Percentiles rank a stretch among this genome's conserved stretches.
Evolutionary conservation across 2,113 vertebrate species (phyloP).

Genomic region (Mixornis gularis): DNA sequence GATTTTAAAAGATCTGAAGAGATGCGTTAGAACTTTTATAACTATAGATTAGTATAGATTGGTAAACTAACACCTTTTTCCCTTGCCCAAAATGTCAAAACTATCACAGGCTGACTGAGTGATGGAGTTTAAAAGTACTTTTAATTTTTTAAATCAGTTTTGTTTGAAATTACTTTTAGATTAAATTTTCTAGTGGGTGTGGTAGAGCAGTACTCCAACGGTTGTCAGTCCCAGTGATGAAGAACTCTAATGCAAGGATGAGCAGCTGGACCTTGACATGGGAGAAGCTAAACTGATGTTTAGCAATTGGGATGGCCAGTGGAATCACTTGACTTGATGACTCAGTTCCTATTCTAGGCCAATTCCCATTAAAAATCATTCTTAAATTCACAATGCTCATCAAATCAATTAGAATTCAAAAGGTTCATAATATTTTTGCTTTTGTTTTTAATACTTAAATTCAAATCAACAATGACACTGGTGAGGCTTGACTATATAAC

Average conservation of each 20-base stretch:
- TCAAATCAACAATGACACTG: neutral
- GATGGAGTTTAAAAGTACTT: neutral
- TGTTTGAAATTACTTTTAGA: neutral
- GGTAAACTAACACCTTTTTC: accelerated
- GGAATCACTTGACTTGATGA: neutral
- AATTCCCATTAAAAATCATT: neutral
- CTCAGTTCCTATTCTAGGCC: accelerated
- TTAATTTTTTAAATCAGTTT: neutral
- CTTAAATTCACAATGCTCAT: neutral
- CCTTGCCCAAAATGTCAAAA: neutral
- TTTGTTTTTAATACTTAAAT: neutral
- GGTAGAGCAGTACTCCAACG: neutral
- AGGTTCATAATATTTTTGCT: accelerated
- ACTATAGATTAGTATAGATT: no score
- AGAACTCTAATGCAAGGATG: neutral
- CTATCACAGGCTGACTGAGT: neutral
- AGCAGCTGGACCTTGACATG: neutral
- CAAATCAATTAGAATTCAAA: neutral
- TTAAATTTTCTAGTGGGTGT: neutral
- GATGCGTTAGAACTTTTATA: neutral
- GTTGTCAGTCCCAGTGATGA: neutral
- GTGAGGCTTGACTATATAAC: neutral
- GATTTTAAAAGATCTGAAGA: neutral
- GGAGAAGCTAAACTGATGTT: neutral
- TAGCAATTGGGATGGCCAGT: neutral